Base-by-base conservation (phyloP, 1,140 invertebrate species). In the Pseudomyrmex flavicornis region DNA sequence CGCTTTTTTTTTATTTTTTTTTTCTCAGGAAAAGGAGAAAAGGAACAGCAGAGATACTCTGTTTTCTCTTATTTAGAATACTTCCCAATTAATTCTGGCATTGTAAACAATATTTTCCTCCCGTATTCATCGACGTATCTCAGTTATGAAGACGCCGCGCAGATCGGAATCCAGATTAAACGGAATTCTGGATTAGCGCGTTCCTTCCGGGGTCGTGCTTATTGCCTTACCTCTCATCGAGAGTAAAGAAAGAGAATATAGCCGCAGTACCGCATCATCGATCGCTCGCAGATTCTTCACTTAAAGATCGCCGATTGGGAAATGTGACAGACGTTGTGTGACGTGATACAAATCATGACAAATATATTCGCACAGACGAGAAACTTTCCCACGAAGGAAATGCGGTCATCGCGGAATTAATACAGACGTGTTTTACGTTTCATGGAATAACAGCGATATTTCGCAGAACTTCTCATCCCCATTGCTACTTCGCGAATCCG, bases 131-230 rank as follows among this genome's bases (percentile, higher is more conserved):
- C 22, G 56, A 46, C 48, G 26, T 82, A 75, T 75, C 70, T 15
- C 8, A 63, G 8, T 12, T 73, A 52, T 73, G 68, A 73, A 35
- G 58, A 5, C 69, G 54, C 44, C 58, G 35, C 20, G 15, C 12
- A 54, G 56, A 74, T 82, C 46, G 58, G 77, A 82, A 82, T 82
- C 69, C 58, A 74, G 69, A 82, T 82, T 74, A 82, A 82, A 82
- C 35, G 58, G 48, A 82, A 82, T 74, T 58, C 79, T 52, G 56
- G 50, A 82, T 82, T 82, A 82, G 58, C 22, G 58, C 79, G 58
- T 82, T 54, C 26, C 58, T 82, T 63, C 59, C 59, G 17, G 59
- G 59, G 13, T 46, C 26, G 26, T 82, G 48, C 70, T 82, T 46
- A 63, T 75, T 74, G 70, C 70, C 26, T 82, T 13, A 74, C 5